Evolutionary conservation across 2,888 invertebrate species (phyloP).

Genomic region (Acleris cristana): DNA sequence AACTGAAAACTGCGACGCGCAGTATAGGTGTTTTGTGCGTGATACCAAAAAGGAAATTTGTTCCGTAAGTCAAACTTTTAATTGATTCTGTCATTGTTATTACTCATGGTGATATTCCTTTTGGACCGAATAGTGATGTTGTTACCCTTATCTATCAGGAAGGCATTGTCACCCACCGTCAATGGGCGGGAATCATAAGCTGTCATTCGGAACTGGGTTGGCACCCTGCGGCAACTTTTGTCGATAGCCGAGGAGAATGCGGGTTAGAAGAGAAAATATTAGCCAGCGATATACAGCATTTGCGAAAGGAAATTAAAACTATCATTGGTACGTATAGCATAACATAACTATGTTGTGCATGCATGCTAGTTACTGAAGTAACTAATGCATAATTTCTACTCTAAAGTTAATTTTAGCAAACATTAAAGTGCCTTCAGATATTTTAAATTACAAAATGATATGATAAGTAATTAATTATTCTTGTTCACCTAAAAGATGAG

Average conservation of each 20-base stretch:
- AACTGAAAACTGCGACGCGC: constrained; percentile 74
- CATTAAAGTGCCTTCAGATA: no score
- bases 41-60: constrained; percentile 62
- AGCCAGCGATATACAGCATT: constrained; percentile 81
- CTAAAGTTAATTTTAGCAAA: no score
- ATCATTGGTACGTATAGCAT: constrained; percentile 72
- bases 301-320: constrained; percentile 77
- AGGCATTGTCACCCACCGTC: constrained; percentile 47
- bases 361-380: no score
- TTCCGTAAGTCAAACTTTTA: constrained; percentile 54
- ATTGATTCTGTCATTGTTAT: no score
- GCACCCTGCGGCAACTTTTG: constrained; percentile 88
- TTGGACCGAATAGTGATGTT: background rate
- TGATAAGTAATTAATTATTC: no score
- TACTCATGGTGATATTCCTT: no score
- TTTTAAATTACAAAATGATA: no score
- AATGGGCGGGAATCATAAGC: constrained; percentile 88
- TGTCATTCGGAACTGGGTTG: constrained; percentile 87
- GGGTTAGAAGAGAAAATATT: constrained; percentile 70
- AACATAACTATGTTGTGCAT: no score
- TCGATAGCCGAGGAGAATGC: constrained; percentile 83
- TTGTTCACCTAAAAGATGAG: no score
- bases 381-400: no score
- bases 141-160: constrained; percentile 43
- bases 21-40: constrained; percentile 82